phyloP scores from a whole-genome alignment of 2,797 vertebrate species.

The Sternotherus odoratus region DNA sequence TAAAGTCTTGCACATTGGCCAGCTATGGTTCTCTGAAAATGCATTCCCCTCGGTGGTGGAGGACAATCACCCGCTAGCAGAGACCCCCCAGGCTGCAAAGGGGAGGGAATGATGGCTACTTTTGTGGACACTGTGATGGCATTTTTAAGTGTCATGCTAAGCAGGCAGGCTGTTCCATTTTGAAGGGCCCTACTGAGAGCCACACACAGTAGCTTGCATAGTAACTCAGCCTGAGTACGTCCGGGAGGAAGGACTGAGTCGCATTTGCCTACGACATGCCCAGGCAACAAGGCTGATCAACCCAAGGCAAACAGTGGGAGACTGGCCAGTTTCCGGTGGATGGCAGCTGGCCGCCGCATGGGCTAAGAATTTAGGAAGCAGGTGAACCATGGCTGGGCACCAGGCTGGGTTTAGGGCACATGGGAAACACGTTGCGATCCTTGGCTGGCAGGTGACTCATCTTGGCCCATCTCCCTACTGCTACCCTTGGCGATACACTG shows the following conservation, averaged over 20 bases:
- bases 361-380: not conserved
- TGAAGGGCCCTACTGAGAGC: not conserved
- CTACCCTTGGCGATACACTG: not conserved
- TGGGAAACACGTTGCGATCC: not conserved
- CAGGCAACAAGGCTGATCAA: not conserved
- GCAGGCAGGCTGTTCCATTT: not conserved
- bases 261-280: not conserved
- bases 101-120: not conserved
- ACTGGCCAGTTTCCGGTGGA: not conserved
- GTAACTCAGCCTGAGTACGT: not conserved
- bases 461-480: not conserved
- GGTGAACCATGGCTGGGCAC: no score
- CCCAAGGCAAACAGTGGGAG: not conserved
- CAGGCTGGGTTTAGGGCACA: not conserved
- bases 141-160: not conserved
- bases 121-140: not conserved
- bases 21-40: not conserved
- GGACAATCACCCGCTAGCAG: not conserved
- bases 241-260: no score
- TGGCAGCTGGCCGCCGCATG: not conserved
- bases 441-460: not conserved
- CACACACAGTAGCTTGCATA: not conserved
- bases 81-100: rapidly evolving
- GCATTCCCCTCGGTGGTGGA: not conserved
- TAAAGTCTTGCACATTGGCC: not conserved